Evolutionary conservation across 1,140 invertebrate genomes (phyloP), one percentile per base, ranked within the genome.

Genomic region (Delia radicum): DNA sequence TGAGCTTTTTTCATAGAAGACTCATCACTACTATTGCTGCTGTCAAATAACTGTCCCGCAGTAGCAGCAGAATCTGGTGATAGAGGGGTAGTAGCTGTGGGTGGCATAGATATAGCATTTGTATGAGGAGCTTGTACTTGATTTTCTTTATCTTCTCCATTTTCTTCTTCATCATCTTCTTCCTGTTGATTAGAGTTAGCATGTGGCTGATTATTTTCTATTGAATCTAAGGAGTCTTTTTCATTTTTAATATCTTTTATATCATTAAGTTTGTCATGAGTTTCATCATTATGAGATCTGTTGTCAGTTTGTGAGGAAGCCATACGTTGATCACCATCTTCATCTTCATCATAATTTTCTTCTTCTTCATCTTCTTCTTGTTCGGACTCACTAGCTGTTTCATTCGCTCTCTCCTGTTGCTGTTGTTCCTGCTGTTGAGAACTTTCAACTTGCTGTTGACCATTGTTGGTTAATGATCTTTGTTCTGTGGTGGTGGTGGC

Each of bases 21-120:
- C 74, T 79, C 83, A 48, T 84, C 83, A 80, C 83, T 85, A 76
- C 83, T 85, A 74, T 82, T 83, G 80, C 83, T 84, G 77, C 81
- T 84, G 29, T 85, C 83, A 71, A 85, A 85, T 67, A 83, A 77
- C 75, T 84, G 83, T 2, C 83, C 83, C 2, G 83, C 83, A 26
- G 83, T 84, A 46, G 83, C 83, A 5, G 83, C 81, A 48, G 83
- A 85, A 29, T 85, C 81, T 5, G 83, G 83, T 7, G 81, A 83
- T 62, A 81, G 77, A 67, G 83, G 83, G 42, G 81, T 81, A 67
- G 78, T 82, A n/a, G 83, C 81, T 73, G 83, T 81, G 74, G 83
- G 83, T 67, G 83, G 80, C 61, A 80, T 80, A n/a, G 73, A 78
- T 18, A 81, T 29, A 0, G 82, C 81, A 76, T 77, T 84, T 48